Conservation (phyloP, 2,888 invertebrate species). For the Heteromurus nitidus region DNA sequence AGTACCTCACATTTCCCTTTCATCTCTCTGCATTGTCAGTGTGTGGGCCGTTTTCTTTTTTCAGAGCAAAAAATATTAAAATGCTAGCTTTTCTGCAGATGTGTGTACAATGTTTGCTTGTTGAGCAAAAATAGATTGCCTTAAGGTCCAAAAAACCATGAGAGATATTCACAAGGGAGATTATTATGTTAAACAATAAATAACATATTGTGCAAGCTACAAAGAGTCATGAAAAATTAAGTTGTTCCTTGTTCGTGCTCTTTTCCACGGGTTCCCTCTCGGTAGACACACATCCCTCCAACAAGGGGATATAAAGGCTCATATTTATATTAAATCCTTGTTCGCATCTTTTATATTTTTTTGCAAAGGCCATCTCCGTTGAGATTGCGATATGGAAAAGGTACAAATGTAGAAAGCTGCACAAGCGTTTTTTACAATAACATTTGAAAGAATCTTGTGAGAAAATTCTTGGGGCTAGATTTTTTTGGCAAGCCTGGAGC, state of each 20-base stretch:
- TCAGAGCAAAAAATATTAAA: too few relatives aligned
- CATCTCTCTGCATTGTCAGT: not conserved
- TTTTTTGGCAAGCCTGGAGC: slow-evolving; percentile 52
- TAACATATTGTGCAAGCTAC: slow-evolving; percentile 34
- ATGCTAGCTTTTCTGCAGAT: too few relatives aligned
- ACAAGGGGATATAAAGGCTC: too few relatives aligned
- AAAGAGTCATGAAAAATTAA: slow-evolving; percentile 56
- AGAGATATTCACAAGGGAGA: slow-evolving; percentile 46
- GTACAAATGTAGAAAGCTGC: too few relatives aligned
- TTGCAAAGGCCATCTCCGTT: too few relatives aligned
- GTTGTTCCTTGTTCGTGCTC: slow-evolving; percentile 11
- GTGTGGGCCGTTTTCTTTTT: not conserved
- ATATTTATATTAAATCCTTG: slow-evolving; percentile 28
- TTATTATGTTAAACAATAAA: slow-evolving; percentile 41
- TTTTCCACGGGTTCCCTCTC: too few relatives aligned
- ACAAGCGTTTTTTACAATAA: too few relatives aligned
- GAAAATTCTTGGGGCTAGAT: slow-evolving; percentile 39
- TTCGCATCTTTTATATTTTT: slow-evolving; percentile 14
- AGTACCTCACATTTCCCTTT: slow-evolving; percentile 27
- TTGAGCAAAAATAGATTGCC: slow-evolving; percentile 58
- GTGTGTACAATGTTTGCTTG: too few relatives aligned
- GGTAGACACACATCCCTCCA: too few relatives aligned
- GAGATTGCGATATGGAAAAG: too few relatives aligned
- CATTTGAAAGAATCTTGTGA: slow-evolving; percentile 36
- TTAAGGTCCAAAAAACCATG: slow-evolving; percentile 56